Conservation (phyloP, 1,140 invertebrate genomes). For the Caligus rogercresseyi region DNA sequence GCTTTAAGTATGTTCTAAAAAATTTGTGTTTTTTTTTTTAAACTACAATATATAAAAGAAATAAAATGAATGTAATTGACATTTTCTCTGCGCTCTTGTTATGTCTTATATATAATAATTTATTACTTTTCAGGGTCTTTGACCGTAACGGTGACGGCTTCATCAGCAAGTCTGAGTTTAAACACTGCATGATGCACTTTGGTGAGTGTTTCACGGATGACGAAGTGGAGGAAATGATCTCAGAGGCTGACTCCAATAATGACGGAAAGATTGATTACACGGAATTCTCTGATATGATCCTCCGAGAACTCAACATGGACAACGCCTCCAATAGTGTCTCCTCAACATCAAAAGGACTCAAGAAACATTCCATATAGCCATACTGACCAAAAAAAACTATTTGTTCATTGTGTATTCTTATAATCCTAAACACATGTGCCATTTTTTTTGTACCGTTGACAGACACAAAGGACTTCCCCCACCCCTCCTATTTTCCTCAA, state of each 20-base stretch:
- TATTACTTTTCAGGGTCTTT: constrained; percentile 30
- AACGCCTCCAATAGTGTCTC: neutral
- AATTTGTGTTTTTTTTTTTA: too few species aligned
- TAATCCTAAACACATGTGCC: too few species aligned
- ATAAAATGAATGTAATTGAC: too few species aligned
- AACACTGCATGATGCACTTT: constrained; percentile 19
- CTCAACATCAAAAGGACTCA: neutral
- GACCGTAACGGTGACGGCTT: constrained; percentile 41
- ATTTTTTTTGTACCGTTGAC: too few species aligned
- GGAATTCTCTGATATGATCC: constrained; percentile 16
- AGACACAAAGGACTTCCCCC: too few species aligned
- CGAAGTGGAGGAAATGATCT: constrained; percentile 15
- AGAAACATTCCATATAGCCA: neutral
- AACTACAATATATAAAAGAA: too few species aligned
- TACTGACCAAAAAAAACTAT: too few species aligned
- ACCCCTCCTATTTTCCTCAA: too few species aligned
- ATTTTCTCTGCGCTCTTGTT: too few species aligned
- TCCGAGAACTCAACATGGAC: constrained; percentile 14
- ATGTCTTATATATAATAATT: too few species aligned
- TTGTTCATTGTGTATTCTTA: too few species aligned
- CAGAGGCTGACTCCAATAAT: constrained; percentile 17
- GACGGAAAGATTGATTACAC: constrained; percentile 16
- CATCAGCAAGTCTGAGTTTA: constrained; percentile 37
- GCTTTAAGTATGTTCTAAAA: too few species aligned
- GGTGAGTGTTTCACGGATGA: constrained; percentile 15